Evolutionary conservation across 1,140 invertebrate species (phyloP), one percentile per base, ranked within the genome.

Genomic region (Bombus soroeensis): DNA sequence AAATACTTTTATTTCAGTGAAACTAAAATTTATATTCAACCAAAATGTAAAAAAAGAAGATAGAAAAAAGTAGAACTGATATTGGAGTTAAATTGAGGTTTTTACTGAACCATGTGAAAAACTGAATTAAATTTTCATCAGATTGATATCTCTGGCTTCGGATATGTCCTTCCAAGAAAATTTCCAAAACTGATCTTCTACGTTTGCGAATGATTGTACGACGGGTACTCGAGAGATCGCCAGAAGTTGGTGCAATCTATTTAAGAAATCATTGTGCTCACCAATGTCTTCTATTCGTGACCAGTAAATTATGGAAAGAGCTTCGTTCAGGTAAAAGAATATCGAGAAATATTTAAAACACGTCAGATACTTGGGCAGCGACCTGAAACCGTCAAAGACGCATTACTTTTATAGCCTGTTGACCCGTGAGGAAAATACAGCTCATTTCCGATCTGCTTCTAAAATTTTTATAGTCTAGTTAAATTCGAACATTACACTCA

Each of bases 301-400:
- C 96, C 96, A 96, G 82, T 96, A 95, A 86, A 95, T 94, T 76
- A 96, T 94, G 6, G 94, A 91, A 10, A 96, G 74, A 2, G 95
- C 92, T 87, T 96, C 96, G 91, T 94, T 96, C 22, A 93, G 93
- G 90, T 96, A 96, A 71, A 95, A 95, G 90, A 96, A 96, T 93
- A 96, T 96, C 2, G 96, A 96, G 18, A 96, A 62, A 87, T 96
- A 96, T 89, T 96, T 95, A 25, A 96, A 73, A 89, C 94, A 95
- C 1, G 91, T 82, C 64, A 96, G 94, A 75, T 95, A 96, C 9
- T 85, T 88, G 0, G 96, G 96, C n/a, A 96, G 86, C 10, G 94
- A 92, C 39, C 93, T 94, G 62, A 74, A 88, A 37, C 59, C 62
- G 25, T 75, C 32, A 80, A 43, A 12, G n/a, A 71, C 57, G 0